Base-by-base conservation (phyloP, 2,888 invertebrate genomes). In the Apamea sordens region DNA sequence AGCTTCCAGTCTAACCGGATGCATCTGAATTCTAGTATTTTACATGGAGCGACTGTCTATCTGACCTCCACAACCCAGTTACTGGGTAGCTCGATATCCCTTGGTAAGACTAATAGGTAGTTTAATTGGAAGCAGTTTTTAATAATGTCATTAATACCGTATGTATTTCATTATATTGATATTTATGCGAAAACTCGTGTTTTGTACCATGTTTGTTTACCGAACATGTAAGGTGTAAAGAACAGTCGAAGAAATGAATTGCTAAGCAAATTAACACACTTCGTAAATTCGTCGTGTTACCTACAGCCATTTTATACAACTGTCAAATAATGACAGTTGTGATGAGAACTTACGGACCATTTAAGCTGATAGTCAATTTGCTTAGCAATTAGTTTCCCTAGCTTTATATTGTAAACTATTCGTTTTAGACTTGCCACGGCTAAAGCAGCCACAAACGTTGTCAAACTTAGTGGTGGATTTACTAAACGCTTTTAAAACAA, bases 391-490 rank as follows among this genome's bases (percentile, higher is more conserved):
- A 28, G 7, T 28, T 67, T 47, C 36, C 41, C 15, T 15, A 44
- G 18, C 68, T 28, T 21, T 28, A 21, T 3, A 47, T 68, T 47
- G 21, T 47, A 28, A n/a, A 44, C 21, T 69, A 32, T 59, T 32
- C 11, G 18, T 44, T 47, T 36, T 76, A 44, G 24, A 21, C 28
- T 28, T 28, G 24, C 74, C 28, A 63, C 1, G n/a, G n/a, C 11
- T n/a, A 50, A 10, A 1, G 44, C 21, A n/a, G 50, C 24, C 24
- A 41, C 28, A 24, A 50, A 41, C 11, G 18, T 73, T 32, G 4
- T 69, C 5, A 71, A 50, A 24, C 0, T 64, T 65, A 50, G 28
- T 44, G 64, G 64, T 75, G 41, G 32, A 76, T 18, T 76, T 36
- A 21, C 28, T 63, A n/a, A 50, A n/a, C 3, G 18, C 15, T 36